These are phyloP conservation scores for Clarias batrachus DNA, from an alignment of 2,113 vertebrate genomes.

Conservation along the genomic window DNA sequence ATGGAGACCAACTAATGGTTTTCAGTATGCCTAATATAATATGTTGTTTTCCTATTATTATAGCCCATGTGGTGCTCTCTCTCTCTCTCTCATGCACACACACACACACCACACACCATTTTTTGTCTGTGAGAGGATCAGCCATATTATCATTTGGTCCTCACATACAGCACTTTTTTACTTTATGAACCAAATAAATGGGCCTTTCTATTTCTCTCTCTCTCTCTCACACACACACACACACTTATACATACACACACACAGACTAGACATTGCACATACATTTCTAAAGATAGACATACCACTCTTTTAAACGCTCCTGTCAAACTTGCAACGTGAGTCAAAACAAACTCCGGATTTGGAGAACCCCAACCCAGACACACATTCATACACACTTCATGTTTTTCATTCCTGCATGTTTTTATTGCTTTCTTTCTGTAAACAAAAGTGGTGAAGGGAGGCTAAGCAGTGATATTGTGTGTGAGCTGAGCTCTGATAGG, in stretches of 20 bases:
- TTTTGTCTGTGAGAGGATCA: background rate
- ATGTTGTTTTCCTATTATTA: background rate
- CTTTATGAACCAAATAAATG: background rate
- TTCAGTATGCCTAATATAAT: background rate
- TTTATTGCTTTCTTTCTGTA: background rate
- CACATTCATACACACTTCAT: background rate
- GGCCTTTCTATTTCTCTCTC: background rate
- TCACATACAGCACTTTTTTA: conserved; percentile 9
- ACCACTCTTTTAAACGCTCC: conserved; percentile 64
- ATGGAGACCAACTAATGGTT: background rate
- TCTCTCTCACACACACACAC: background rate
- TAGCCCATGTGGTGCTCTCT: background rate
- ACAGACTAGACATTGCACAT: conserved; percentile 23
- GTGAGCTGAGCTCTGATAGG: background rate
- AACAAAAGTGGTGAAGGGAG: background rate
- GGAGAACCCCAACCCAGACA: conserved; percentile 46
- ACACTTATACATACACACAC: conserved; percentile 30
- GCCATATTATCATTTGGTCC: background rate
- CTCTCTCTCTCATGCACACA: background rate
- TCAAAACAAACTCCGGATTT: conserved; percentile 64
- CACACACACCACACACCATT: background rate
- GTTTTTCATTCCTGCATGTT: conserved; percentile 33
- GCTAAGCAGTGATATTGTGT: background rate
- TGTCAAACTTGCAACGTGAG: conserved; percentile 65
- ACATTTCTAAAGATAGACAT: conserved; percentile 70